A percentile compares a stretch with the other conserved stretches of the same genome.
These are phyloP conservation scores for Molossus molossus DNA, from an alignment of 2,797 vertebrate species.

Conservation along the genomic window DNA sequence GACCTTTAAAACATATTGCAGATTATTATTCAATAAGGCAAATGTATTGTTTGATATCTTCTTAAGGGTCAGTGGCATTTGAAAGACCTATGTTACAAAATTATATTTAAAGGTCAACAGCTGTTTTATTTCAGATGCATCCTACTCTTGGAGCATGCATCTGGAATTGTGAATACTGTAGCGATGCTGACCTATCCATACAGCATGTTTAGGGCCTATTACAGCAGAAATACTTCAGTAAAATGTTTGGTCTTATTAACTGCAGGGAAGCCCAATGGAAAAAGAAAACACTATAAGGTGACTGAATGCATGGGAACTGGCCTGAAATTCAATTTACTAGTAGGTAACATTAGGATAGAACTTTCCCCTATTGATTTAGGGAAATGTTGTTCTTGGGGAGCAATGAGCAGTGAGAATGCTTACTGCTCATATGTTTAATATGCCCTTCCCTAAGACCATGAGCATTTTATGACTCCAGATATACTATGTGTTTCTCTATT, in stretches of 20 bases:
- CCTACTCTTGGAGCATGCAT: background rate
- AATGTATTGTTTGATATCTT: slow-evolving; percentile 63
- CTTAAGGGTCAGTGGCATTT: slow-evolving; percentile 38
- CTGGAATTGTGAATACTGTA: slow-evolving; percentile 30
- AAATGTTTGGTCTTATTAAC: slow-evolving; percentile 56
- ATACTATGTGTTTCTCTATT: background rate
- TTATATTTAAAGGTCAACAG: slow-evolving; percentile 75
- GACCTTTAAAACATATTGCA: slow-evolving; percentile 74
- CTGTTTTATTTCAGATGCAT: slow-evolving; percentile 73
- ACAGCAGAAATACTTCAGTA: slow-evolving; percentile 29
- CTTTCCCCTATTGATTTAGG: background rate
- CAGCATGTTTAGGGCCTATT: slow-evolving; percentile 22
- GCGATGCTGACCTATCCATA: background rate
- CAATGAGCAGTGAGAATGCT: background rate
- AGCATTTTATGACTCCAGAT: background rate
- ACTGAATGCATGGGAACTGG: background rate
- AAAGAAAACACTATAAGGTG: slow-evolving; percentile 1
- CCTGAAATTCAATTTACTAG: slow-evolving; percentile 30
- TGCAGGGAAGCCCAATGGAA: background rate
- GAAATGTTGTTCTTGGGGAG: background rate
- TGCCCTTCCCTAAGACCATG: background rate
- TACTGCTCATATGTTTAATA: background rate
- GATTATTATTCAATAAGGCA: slow-evolving; percentile 71
- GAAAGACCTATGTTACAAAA: slow-evolving; percentile 66
- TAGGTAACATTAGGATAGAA: background rate